A percentile compares a stretch with the other conserved stretches of the same genome.
Evolutionary conservation across 2,888 invertebrate species (phyloP).

Genomic region (Galeopsomyia nigrocyanea): DNA sequence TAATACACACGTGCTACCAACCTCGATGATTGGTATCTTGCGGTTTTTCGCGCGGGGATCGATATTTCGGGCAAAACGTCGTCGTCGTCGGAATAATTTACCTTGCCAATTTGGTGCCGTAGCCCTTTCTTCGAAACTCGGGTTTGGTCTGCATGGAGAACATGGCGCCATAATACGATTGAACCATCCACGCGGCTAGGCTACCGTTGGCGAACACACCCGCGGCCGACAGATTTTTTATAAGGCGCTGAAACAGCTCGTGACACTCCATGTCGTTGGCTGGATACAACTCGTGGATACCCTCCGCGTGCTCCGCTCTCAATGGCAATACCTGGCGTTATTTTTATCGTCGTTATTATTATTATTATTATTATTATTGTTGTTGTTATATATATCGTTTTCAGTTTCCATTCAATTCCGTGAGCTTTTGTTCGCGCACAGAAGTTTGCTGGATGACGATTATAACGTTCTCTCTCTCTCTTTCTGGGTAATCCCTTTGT

Average conservation of each 20-base stretch:
- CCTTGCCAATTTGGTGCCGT: conserved; percentile 67
- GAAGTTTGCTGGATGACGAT: no score
- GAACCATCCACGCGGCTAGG: conserved; percentile 91
- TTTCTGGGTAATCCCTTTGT: no score
- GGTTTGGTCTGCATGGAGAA: conserved; percentile 92
- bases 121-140: conserved; percentile 80
- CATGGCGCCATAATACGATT: conserved; percentile 92
- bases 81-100: no score
- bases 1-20: no score
- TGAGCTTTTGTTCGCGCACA: no score
- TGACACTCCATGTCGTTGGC: conserved; percentile 90
- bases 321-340: conserved; percentile 75
- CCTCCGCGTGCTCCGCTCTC: conserved; percentile 82
- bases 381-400: no score
- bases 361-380: no score
- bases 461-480: no score
- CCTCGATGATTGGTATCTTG: no score
- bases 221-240: conserved; percentile 83
- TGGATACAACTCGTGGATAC: conserved; percentile 88
- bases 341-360: conserved; percentile 4
- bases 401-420: no score
- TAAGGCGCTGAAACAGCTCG: conserved; percentile 85
- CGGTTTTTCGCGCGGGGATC: not conserved
- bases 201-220: conserved; percentile 83
- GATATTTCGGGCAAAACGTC: not conserved